phyloP scores from a whole-genome alignment of 2,888 invertebrate genomes.

The Eurytoma adleriae region DNA sequence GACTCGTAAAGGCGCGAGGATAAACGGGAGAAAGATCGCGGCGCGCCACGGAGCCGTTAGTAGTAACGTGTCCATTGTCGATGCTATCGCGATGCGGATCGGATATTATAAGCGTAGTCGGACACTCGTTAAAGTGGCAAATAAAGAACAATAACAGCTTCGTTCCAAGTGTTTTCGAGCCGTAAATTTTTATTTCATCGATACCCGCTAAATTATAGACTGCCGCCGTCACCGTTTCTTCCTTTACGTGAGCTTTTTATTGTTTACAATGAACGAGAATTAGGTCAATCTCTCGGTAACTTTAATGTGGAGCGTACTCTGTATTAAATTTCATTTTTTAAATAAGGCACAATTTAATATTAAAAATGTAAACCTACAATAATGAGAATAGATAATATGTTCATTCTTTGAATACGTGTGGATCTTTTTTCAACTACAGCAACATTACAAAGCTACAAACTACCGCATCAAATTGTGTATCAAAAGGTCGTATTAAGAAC shows the following conservation, averaged over 20 bases:
- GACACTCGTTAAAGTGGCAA: slow-evolving; percentile 27
- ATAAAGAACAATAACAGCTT: slow-evolving; percentile 25
- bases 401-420: not conserved
- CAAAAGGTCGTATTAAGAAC: too few relatives aligned
- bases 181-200: not conserved
- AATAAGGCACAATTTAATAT: too few relatives aligned
- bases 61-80: slow-evolving; percentile 32
- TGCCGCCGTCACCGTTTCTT: too few relatives aligned
- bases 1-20: not conserved
- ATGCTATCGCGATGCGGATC: slow-evolving; percentile 26
- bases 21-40: slow-evolving; percentile 5
- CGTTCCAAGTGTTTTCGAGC: slow-evolving; percentile 27
- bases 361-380: not conserved
- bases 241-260: too few relatives aligned
- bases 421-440: too few relatives aligned
- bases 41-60: slow-evolving; percentile 27
- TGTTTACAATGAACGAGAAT: slow-evolving; percentile 13
- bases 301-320: too few relatives aligned
- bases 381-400: too few relatives aligned
- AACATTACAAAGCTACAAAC: too few relatives aligned
- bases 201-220: too few relatives aligned
- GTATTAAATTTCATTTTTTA: not conserved
- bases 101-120: slow-evolving; percentile 10
- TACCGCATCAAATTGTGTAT: too few relatives aligned
- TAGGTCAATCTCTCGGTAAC: slow-evolving; percentile 16